phyloP scores from a whole-genome alignment of 2,113 vertebrate species.

The Antennarius striatus region DNA sequence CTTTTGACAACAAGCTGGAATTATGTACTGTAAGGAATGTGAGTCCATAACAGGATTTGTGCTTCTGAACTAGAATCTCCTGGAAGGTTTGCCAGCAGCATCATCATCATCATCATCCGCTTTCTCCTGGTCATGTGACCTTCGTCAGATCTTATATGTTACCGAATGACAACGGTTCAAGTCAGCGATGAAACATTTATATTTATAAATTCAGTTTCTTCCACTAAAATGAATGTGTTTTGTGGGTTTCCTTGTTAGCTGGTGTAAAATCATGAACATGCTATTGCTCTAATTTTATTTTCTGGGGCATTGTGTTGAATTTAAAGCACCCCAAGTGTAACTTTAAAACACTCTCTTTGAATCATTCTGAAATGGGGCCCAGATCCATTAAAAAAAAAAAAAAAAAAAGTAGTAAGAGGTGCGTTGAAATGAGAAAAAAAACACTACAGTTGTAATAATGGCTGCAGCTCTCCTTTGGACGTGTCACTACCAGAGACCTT shows the following conservation, averaged over 20 bases:
- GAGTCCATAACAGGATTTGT: no score
- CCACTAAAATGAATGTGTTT: no score
- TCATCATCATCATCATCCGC: no score
- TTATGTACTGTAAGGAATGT: no score
- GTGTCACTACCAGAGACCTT: conserved; percentile 40
- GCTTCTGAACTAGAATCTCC: no score
- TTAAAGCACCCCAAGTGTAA: not conserved
- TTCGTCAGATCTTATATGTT: no score
- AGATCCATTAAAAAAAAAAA: conserved; percentile 39
- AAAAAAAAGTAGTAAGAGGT: conserved; percentile 9
- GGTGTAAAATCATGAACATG: not conserved
- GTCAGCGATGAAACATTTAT: no score
- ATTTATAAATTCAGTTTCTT: no score
- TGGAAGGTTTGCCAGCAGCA: no score
- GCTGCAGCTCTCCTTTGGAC: conserved; percentile 8
- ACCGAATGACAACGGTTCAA: no score
- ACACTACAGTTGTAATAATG: conserved; percentile 19
- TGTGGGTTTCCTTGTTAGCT: not conserved
- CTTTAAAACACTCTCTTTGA: conserved; percentile 9
- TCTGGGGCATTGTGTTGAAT: not conserved
- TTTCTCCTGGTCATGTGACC: no score
- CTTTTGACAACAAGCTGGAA: not conserved
- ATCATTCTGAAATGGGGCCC: not conserved
- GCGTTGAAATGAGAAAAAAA: conserved; percentile 36
- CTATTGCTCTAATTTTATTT: not conserved